Evolutionary conservation across 2,888 invertebrate species (phyloP), one percentile per base, ranked within the genome.

Genomic region (Linnaemya vulpina): DNA sequence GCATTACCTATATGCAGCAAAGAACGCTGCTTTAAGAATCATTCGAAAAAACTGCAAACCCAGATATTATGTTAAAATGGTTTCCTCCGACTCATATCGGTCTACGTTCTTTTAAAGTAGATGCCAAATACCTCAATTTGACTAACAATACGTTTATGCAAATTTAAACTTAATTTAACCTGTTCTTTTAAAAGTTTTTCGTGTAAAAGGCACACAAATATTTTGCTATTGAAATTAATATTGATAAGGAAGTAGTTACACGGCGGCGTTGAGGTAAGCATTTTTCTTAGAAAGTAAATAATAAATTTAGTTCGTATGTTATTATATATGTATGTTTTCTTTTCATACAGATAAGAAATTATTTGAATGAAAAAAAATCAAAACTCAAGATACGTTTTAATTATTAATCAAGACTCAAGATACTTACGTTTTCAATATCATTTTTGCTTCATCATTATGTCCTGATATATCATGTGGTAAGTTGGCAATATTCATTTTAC

Each of bases 1-100:
- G 89, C n/a, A 89, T 89, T 35, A 88, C 89, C 4, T 89, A 89
- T 51, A 89, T 89, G 89, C 89, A 89, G 43, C 89, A 89, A 77
- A 87, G 89, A 11, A 89, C 89, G 25, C 87, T 89, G 8, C 87
- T 89, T 86, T 51, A 89, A 17, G 88, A 88, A 22, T 87, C 87
- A 0, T 70, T 81, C 0, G 86, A 88, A 53, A 85, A 86, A 7
- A 88, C 88, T 13, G 83, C 86, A 58, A 88, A 86, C 35, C 88
- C 89, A 0, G 88, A 88, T 38, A 87, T 89, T 63, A 86, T 89
- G 30, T 58, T 88, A 65, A 87, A 88, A 51, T 89, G 89, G 89
- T 89, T 89, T 73, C 89, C 89, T 0, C 53, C 89, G 70, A 89
- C 89, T 4, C 89, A 89, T 63, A 89, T 88, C 53, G 89, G 89